phyloP scores from a whole-genome alignment of 2,113 vertebrate genomes.

The Puffinus mauretanicus region DNA sequence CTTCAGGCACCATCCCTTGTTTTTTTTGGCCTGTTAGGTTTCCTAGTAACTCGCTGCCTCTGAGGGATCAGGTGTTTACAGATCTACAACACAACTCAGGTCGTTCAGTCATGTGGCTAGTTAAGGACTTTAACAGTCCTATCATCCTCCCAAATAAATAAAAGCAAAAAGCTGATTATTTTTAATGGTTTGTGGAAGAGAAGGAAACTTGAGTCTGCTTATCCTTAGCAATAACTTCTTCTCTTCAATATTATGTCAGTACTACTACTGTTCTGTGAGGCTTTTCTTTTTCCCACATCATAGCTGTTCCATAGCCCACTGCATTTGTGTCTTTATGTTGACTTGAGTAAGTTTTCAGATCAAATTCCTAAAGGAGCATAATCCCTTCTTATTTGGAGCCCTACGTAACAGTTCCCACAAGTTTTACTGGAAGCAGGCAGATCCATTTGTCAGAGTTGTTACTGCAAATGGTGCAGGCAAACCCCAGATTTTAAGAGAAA shows the following conservation, averaged over 20 bases:
- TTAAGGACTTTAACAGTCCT: neutral
- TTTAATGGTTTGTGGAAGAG: neutral
- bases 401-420: neutral
- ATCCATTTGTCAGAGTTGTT: neutral
- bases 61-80: constrained; percentile 59
- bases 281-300: neutral
- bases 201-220: neutral
- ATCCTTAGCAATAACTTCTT: neutral
- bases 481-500: neutral
- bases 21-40: neutral
- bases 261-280: neutral
- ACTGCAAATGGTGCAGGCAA: neutral
- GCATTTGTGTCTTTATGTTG: neutral
- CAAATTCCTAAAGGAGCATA: neutral
- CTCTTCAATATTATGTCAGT: neutral
- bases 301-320: neutral
- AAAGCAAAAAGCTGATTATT: neutral
- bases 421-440: neutral
- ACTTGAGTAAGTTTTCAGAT: neutral
- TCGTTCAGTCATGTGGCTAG: neutral
- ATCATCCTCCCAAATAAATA: neutral
- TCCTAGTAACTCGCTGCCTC: constrained; percentile 47
- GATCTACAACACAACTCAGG: neutral
- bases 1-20: neutral
- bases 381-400: neutral